phyloP scores from a whole-genome alignment of 2,797 vertebrate genomes.

The Acrocephalus scirpaceus region DNA sequence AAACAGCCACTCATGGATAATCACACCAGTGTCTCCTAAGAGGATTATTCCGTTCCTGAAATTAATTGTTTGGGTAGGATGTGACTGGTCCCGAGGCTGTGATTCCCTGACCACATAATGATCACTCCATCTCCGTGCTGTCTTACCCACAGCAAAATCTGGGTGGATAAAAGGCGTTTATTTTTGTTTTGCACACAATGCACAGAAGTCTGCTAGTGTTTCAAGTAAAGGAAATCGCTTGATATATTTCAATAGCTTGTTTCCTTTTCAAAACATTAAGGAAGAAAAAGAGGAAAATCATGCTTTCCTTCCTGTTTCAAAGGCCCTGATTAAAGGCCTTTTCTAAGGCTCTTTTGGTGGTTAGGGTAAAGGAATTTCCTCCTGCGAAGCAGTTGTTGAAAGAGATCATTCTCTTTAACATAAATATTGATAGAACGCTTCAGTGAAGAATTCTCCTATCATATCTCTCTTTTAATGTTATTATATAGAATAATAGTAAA shows the following conservation, averaged over 20 bases:
- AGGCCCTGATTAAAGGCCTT: constrained; percentile 58
- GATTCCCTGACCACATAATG: constrained; percentile 33
- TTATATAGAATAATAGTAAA: constrained; percentile 8
- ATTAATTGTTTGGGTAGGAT: constrained; percentile 40
- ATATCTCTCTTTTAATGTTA: constrained; percentile 16
- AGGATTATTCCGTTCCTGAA: neutral
- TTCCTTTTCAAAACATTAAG: constrained; percentile 68
- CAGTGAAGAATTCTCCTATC: neutral
- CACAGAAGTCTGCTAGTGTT: constrained; percentile 39
- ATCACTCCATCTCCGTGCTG: neutral
- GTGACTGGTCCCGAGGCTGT: neutral
- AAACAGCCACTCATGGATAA: neutral
- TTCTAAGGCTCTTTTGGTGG: constrained; percentile 23
- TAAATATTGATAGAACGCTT: constrained; percentile 6
- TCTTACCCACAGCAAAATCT: neutral
- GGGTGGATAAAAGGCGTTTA: constrained; percentile 54
- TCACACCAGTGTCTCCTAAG: neutral
- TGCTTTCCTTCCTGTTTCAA: constrained; percentile 68
- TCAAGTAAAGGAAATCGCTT: constrained; percentile 61
- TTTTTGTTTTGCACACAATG: constrained; percentile 54
- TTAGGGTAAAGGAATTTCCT: constrained; percentile 43
- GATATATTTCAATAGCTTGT: constrained; percentile 65
- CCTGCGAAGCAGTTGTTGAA: constrained; percentile 34
- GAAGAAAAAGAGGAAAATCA: constrained; percentile 62
- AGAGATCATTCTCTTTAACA: constrained; percentile 43